Evolutionary conservation across 1,140 invertebrate species (phyloP).

Genomic region (Octopus sinensis): DNA sequence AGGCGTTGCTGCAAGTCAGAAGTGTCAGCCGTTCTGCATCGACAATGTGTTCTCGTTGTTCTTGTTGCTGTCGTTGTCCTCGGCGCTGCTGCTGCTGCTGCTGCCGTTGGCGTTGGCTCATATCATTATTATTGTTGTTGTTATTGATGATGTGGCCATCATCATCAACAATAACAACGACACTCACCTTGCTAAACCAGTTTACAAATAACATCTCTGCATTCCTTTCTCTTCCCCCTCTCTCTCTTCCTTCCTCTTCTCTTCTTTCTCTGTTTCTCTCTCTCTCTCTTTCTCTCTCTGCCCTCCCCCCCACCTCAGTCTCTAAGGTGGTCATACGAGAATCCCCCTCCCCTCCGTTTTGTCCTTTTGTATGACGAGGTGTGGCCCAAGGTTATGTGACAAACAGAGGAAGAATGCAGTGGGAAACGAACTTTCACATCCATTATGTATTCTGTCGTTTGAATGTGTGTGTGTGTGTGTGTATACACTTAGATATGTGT

Average conservation of each 20-base stretch:
- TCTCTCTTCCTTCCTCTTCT: background rate
- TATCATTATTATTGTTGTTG: background rate
- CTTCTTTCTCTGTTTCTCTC: background rate
- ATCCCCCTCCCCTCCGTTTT: background rate
- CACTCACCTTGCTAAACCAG: background rate
- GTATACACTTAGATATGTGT: too few relatives aligned
- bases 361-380: slow-evolving; percentile 9
- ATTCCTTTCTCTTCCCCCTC: background rate
- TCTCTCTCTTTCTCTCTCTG: background rate
- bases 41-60: too few relatives aligned
- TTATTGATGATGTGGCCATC: background rate
- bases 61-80: background rate
- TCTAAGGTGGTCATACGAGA: background rate
- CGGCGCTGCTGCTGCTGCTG: background rate
- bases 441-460: background rate
- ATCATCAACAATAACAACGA: background rate
- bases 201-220: background rate
- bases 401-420: background rate
- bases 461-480: background rate
- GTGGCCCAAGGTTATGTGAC: background rate
- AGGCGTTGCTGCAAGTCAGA: too few relatives aligned
- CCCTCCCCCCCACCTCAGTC: background rate
- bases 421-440: background rate
- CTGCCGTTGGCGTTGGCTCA: background rate
- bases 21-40: too few relatives aligned